Conservation (phyloP, 2,113 vertebrate genomes). For the Madoqua kirkii region DNA sequence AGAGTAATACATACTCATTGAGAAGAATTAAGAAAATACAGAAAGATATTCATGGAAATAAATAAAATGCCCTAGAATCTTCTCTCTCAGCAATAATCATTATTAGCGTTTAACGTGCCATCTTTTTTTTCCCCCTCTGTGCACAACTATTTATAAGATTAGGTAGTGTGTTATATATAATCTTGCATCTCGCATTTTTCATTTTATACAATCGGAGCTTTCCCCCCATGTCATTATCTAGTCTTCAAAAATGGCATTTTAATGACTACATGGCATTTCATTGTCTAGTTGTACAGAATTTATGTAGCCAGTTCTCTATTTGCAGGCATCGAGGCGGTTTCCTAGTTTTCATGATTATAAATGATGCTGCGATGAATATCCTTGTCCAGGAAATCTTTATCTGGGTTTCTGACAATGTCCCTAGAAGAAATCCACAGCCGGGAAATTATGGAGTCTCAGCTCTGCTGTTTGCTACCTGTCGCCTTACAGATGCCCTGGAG, state of each 20-base stretch:
- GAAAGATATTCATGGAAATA: background rate
- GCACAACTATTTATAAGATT: conserved; percentile 31
- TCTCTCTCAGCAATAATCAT: conserved; percentile 28
- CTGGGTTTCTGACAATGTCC: conserved; percentile 39
- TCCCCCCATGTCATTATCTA: background rate
- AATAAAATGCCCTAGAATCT: conserved; percentile 13
- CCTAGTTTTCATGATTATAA: conserved; percentile 16
- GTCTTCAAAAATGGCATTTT: conserved; percentile 13
- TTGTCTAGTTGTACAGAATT: background rate
- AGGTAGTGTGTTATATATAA: background rate
- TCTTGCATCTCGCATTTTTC: background rate
- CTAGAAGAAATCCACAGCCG: conserved; percentile 22
- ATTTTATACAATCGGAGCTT: background rate
- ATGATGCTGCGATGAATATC: background rate
- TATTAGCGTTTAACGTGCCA: conserved; percentile 23
- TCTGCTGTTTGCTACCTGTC: background rate
- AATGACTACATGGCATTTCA: conserved; percentile 24
- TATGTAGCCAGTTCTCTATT: background rate
- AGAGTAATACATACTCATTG: background rate
- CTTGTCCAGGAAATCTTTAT: conserved; percentile 33
- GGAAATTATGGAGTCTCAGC: background rate
- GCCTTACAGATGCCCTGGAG: background rate
- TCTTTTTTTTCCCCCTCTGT: too few species aligned
- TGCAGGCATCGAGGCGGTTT: background rate
- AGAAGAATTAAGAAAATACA: conserved; percentile 34